Percentiles rank a stretch among this genome's conserved stretches.
phyloP scores from a whole-genome alignment of 2,113 vertebrate species.

The Stomatorhinus ivindoensis region DNA sequence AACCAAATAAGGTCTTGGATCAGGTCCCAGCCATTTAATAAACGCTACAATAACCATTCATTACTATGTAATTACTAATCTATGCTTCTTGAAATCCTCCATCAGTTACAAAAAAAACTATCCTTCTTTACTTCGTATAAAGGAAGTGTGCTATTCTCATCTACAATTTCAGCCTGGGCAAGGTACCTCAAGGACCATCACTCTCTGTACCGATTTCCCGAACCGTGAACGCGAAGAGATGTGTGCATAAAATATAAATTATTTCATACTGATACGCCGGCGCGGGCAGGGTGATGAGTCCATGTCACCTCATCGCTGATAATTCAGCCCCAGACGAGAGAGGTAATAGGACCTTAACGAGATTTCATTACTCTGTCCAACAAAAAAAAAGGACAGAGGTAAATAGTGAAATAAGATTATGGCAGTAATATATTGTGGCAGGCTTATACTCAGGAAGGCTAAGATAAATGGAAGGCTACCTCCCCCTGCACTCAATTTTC shows the following conservation, averaged over 20 bases:
- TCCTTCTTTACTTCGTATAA: background rate
- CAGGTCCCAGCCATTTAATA: background rate
- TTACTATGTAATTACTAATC: background rate
- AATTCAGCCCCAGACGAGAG: conserved; percentile 18
- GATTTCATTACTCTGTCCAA: conserved; percentile 28
- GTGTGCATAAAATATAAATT: conserved; percentile 20
- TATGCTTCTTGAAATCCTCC: background rate
- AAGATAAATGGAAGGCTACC: conserved; percentile 9
- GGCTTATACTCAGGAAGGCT: background rate
- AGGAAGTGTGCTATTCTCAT: background rate
- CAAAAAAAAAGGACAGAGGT: conserved; percentile 9
- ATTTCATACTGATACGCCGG: background rate
- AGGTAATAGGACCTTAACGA: conserved; percentile 24
- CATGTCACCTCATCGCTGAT: conserved; percentile 8
- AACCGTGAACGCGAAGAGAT: background rate
- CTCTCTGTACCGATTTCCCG: background rate
- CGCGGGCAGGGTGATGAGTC: background rate
- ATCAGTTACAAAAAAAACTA: background rate
- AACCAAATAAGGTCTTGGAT: background rate
- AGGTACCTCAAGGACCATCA: background rate
- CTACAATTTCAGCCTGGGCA: background rate
- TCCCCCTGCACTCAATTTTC: background rate
- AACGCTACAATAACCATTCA: background rate
- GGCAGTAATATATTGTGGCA: conserved; percentile 17
- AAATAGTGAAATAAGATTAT: conserved; percentile 31